A percentile compares a stretch with the other conserved stretches of the same genome.
Conservation (phyloP, 92 coral and sea anemone species). For the Porites divaricata region DNA sequence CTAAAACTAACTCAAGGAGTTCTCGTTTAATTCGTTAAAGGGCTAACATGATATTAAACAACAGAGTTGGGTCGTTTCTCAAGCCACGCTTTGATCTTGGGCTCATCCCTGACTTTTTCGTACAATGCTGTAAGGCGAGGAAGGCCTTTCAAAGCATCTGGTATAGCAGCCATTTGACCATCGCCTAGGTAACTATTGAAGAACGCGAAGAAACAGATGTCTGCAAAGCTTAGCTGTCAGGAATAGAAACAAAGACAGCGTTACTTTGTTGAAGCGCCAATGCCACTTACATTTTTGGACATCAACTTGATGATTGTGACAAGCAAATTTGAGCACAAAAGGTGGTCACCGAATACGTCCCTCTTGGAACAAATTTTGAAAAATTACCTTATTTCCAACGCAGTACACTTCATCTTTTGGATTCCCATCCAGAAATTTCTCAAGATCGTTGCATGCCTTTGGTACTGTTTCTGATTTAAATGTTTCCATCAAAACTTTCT, state of each 20-base stretch:
- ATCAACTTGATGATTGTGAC: too few relatives aligned
- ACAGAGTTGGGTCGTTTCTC: slow-evolving; percentile 50
- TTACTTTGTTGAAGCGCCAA: too few relatives aligned
- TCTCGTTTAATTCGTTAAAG: too few relatives aligned
- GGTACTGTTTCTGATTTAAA: slow-evolving; percentile 16
- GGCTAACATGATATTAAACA: not conserved
- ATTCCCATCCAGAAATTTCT: slow-evolving; percentile 33
- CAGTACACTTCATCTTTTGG: slow-evolving; percentile 24
- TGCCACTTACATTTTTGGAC: too few relatives aligned
- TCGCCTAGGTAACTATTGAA: slow-evolving; percentile 48
- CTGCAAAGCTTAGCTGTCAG: slow-evolving; percentile 65
- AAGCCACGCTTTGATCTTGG: slow-evolving; percentile 50
- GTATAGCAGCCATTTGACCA: slow-evolving; percentile 53
- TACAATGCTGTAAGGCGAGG: slow-evolving; percentile 58
- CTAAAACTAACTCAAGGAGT: not conserved
- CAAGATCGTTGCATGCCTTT: slow-evolving; percentile 4
- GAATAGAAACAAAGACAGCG: not conserved
- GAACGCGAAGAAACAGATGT: slow-evolving; percentile 62
- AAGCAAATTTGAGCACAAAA: too few relatives aligned
- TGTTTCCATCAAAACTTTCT: slow-evolving; percentile 33
- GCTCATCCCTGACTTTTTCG: slow-evolving; percentile 54
- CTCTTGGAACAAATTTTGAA: not conserved
- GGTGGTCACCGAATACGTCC: not conserved
- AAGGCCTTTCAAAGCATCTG: slow-evolving; percentile 35
- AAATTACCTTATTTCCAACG: slow-evolving; percentile 43